Base-by-base conservation (phyloP, 2,888 invertebrate genomes). In the Aspidiotus rigidus region DNA sequence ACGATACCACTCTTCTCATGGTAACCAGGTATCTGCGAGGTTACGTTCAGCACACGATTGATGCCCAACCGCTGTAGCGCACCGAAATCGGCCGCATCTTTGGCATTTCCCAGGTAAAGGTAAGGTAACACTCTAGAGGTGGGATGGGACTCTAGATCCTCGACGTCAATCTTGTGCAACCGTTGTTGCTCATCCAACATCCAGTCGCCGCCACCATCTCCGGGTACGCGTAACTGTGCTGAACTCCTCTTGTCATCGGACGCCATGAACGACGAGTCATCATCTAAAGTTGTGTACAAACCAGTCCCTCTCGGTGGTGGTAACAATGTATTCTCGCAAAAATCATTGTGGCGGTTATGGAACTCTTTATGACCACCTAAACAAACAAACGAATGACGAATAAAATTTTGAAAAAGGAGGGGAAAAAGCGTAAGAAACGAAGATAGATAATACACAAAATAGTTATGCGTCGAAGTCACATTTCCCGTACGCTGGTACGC, bases 41-140 rank as follows among this genome's bases (percentile, higher is more conserved):
- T 90, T 74, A 90, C 89, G 79, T 90, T 90, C 63, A 91, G 83
- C 55, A 91, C 88, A 77, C 88, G 86, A 73, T 86, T 86, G 73
- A 89, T 86, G 73, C 88, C 87, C 72, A 84, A 79, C 73, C 82
- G 82, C 72, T 81, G 79, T 69, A 90, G 82, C 73, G 85, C 81
- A 74, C 84, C 82, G 71, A 85, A 80, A 79, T 90, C 87, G 62
- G 85, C 84, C 53, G 90, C 90, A 79, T 91, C 90, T 73, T 85
- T 82, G 76, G 88, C 89, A 80, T 90, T 91, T 74, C 91, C 91
- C 74, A 91, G 83, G 79, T 87, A 87, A 73, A 91, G 82, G 79
- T 87, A 89, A 64, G 90, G 89, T 74, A 91, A 82, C 67, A 91
- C 87, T 77, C 87, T 82, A 71, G 90, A 88, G 72, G 89, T 86